Percentiles rank a stretch among this genome's conserved stretches.
Evolutionary conservation across 2,797 vertebrate species (phyloP).

Genomic region (Ambastaia sidthimunki): DNA sequence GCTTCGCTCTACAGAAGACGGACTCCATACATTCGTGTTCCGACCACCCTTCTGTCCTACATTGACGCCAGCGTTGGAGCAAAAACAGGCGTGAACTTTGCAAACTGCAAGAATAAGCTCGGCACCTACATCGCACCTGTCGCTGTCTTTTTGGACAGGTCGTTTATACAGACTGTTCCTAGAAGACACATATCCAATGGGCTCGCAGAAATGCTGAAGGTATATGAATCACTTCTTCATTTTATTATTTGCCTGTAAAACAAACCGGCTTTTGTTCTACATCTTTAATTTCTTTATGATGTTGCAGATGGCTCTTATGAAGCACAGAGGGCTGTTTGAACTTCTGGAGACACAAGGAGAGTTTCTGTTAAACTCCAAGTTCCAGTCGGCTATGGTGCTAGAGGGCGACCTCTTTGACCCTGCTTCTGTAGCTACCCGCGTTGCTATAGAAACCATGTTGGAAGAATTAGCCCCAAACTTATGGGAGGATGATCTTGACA

Average conservation of each 20-base stretch:
- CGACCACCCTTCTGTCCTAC: constrained; percentile 84
- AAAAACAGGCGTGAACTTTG: constrained; percentile 84
- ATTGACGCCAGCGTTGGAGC: constrained; percentile 84
- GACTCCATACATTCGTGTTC: constrained; percentile 84
- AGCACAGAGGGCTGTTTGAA: constrained; percentile 83
- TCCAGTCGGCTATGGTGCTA: constrained; percentile 68
- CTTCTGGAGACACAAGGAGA: constrained; percentile 78
- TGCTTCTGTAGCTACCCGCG: constrained; percentile 75
- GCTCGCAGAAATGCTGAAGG: constrained; percentile 85
- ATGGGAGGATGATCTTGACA: constrained; percentile 85
- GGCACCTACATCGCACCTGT: constrained; percentile 80
- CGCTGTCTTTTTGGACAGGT: constrained; percentile 80
- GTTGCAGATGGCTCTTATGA: constrained; percentile 85
- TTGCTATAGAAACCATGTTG: constrained; percentile 83
- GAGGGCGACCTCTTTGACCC: constrained; percentile 52
- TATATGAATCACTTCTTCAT: constrained; percentile 43
- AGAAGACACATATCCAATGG: constrained; percentile 83
- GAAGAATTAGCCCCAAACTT: constrained; percentile 86
- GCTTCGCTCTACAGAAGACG: constrained; percentile 82
- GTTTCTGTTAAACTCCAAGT: constrained; percentile 81
- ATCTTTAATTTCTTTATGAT: background rate
- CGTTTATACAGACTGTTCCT: constrained; percentile 80
- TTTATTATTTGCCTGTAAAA: background rate
- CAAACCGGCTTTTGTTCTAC: background rate
- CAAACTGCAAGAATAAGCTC: constrained; percentile 85